Base-by-base conservation (phyloP, 2,113 vertebrate genomes). In the Gavia stellata region DNA sequence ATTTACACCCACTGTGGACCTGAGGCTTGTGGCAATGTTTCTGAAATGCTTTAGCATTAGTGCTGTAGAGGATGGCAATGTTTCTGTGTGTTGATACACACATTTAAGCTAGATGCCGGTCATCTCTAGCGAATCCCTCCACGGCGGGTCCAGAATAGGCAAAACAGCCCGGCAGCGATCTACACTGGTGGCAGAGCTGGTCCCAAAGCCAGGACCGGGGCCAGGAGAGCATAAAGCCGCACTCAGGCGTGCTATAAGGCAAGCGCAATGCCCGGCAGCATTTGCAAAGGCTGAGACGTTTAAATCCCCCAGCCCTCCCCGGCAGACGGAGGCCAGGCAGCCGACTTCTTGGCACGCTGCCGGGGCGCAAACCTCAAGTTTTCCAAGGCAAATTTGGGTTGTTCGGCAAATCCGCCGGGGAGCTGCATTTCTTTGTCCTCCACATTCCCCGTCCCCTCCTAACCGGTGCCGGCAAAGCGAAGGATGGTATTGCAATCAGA, bases 401-500 rank as follows among this genome's bases (percentile, higher is more conserved):
- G 36, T 67, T 71, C 7, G 59, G 66, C 81, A 25, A 81, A 92
- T 11, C 81, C 90, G 34, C 12, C 1, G 19, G 63, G 81, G 58
- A 82, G 85, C 52, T 9, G 28, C 36, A 12, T 36, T 8, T 42
- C 79, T 79, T 80, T 79, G 86, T 68, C 63, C 36, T 1, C 31
- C 50, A 5, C 81, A 19, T 49, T 31, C 49, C 71, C 84, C 20
- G 14, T 61, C 74, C 67, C 40, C 77, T 62, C 77, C 65, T 59
- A 16, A 44, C 40, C 45, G 36, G 91, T 52, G 74, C 80, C 19
- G 84, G 81, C 95, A 88, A 92, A 93, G 89, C 91, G 3, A 71
- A 84, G 90, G 34, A 83, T 91, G 96, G 96, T 93, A 96, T 96
- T 81, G 96, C 95, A 95, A 97, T 97, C 97, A 94, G 96, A 97